Evolutionary conservation across 1,140 invertebrate genomes (phyloP).

Genomic region (Drosophila trapezifrons): DNA sequence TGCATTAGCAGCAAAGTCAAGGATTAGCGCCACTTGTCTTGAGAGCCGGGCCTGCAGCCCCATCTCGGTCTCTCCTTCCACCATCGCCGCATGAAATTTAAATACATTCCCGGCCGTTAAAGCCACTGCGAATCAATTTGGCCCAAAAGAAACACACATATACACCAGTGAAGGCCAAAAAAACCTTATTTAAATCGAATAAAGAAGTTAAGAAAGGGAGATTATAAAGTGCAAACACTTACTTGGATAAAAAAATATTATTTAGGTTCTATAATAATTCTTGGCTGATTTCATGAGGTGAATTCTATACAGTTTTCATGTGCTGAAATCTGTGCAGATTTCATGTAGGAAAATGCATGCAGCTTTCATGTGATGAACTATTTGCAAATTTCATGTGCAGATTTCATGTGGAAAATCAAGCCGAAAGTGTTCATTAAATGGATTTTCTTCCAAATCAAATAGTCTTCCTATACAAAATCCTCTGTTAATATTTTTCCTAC

Average conservation of each 20-base stretch:
- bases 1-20: slow-evolving; percentile 82
- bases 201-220: background rate
- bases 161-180: background rate
- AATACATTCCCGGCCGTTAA: slow-evolving; percentile 68
- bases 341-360: no score
- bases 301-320: no score
- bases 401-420: background rate
- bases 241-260: no score
- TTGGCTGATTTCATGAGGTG: no score
- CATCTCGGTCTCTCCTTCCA: slow-evolving; percentile 4
- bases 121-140: slow-evolving; percentile 71
- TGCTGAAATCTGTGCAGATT: no score
- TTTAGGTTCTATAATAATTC: no score
- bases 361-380: no score
- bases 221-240: no score
- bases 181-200: background rate
- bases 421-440: background rate
- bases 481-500: no score
- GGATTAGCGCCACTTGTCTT: slow-evolving; percentile 82
- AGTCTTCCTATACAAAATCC: background rate
- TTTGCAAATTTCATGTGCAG: no score
- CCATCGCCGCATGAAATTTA: slow-evolving; percentile 49
- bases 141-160: slow-evolving; percentile 12
- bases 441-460: no score
- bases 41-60: slow-evolving; percentile 45